These are phyloP conservation scores for Seladonia tumulorum DNA, from an alignment of 2,888 invertebrate genomes.

Conservation along the genomic window DNA sequence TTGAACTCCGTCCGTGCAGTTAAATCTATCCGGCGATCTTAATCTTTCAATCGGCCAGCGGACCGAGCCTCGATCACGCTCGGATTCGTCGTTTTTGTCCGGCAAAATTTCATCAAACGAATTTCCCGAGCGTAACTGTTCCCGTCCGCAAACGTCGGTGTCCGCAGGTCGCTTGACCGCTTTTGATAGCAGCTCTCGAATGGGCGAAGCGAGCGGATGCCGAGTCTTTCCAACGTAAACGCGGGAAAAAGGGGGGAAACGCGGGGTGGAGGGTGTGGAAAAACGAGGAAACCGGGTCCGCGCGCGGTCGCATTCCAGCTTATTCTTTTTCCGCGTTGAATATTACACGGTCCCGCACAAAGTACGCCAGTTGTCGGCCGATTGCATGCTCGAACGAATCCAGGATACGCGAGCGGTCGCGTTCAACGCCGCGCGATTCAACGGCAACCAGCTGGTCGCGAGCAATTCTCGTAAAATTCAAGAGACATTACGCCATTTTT, in stretches of 20 bases:
- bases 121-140: constrained; percentile 7
- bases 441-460: constrained; percentile 17
- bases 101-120: not conserved
- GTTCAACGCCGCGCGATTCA: constrained; percentile 6
- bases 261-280: not conserved
- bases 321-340: constrained; percentile 33
- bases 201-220: not conserved
- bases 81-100: not conserved
- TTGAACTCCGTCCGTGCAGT: not conserved
- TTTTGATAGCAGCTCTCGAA: not conserved
- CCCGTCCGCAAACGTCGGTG: not conserved
- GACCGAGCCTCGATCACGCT: not conserved
- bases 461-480: constrained; percentile 41
- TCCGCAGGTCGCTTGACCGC: not conserved
- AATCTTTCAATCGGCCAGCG: not conserved
- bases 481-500: constrained; percentile 30
- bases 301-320: not conserved
- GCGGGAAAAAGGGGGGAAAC: not conserved
- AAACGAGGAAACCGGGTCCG: not conserved
- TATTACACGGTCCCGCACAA: constrained; percentile 34
- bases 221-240: not conserved
- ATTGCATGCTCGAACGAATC: constrained; percentile 34
- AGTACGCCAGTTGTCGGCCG: constrained; percentile 30
- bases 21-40: not conserved
- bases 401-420: not conserved